Conservation (phyloP, 2,888 invertebrate genomes). For the Ennomos fuscantarius region DNA sequence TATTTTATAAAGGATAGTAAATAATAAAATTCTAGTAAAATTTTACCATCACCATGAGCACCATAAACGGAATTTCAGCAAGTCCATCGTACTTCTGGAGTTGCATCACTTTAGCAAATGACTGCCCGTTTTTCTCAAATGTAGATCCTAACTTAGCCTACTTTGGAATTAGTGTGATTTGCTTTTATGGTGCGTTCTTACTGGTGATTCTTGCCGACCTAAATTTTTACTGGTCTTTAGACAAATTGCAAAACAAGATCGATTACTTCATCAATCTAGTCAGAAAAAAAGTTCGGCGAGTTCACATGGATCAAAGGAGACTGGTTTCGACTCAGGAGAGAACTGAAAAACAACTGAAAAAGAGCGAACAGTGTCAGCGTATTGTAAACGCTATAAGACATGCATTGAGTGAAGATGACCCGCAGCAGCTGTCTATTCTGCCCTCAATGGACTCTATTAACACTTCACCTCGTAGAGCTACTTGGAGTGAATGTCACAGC, state of each 20-base stretch:
- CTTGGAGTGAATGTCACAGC: conserved; percentile 46
- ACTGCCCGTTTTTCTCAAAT: conserved; percentile 63
- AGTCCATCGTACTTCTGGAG: conserved; percentile 64
- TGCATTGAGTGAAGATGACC: conserved; percentile 43
- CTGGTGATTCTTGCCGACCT: conserved; percentile 62
- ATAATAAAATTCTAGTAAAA: conserved; percentile 15
- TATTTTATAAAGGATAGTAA: neutral
- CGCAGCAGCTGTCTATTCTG: conserved; percentile 35
- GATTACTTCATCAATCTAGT: conserved; percentile 61
- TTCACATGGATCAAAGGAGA: conserved; percentile 61
- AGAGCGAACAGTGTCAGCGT: conserved; percentile 52
- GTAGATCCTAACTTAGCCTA: conserved; percentile 63
- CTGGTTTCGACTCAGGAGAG: conserved; percentile 61
- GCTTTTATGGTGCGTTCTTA: conserved; percentile 60
- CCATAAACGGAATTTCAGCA: conserved; percentile 37
- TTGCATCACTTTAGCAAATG: conserved; percentile 62
- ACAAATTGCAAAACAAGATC: conserved; percentile 60
- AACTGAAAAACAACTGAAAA: conserved; percentile 61
- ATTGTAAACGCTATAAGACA: conserved; percentile 58
- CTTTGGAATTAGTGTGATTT: conserved; percentile 57
- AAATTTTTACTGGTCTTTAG: conserved; percentile 67
- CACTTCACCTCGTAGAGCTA: conserved; percentile 23
- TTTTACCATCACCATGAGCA: conserved; percentile 30
- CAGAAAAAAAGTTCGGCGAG: conserved; percentile 58
- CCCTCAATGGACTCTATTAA: conserved; percentile 32